Conservation (phyloP, 1,140 invertebrate genomes). For the Pseudomyrmex dendroicus region DNA sequence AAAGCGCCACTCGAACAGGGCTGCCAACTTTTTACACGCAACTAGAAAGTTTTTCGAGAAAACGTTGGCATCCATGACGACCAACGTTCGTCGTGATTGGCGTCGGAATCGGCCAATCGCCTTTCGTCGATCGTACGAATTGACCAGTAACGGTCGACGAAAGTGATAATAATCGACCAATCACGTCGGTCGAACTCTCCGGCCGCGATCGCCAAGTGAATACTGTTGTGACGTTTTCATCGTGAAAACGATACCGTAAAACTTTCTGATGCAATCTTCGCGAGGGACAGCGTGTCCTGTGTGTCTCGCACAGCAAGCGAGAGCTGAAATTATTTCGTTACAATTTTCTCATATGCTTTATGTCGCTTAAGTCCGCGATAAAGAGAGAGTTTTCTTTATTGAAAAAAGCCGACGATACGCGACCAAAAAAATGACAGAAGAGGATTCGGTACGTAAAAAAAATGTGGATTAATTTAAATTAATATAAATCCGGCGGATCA, state of each 20-base stretch:
- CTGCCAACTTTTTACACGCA: no score
- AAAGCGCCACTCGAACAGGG: no score
- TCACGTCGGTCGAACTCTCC: no score
- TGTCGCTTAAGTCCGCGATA: constrained; percentile 26
- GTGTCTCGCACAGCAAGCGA: not conserved
- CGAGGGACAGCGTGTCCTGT: constrained; percentile 24
- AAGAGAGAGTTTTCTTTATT: constrained; percentile 24
- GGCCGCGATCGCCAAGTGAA: no score
- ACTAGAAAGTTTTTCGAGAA: no score
- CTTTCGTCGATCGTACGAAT: no score
- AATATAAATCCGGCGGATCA: constrained; percentile 27
- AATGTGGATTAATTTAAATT: not conserved
- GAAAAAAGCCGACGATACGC: not conserved
- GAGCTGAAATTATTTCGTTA: constrained; percentile 17
- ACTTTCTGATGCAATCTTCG: constrained; percentile 73
- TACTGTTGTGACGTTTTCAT: no score
- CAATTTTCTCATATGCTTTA: constrained; percentile 36
- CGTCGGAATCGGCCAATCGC: no score
- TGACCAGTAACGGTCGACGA: no score
- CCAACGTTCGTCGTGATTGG: no score
- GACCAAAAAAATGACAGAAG: constrained; percentile 65
- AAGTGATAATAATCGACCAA: no score
- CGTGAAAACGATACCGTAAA: not conserved
- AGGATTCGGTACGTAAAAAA: constrained; percentile 70
- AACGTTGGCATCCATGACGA: no score